A percentile compares a stretch with the other conserved stretches of the same genome.
phyloP scores from a whole-genome alignment of 2,888 invertebrate genomes.

The Chrysina gloriosa region DNA sequence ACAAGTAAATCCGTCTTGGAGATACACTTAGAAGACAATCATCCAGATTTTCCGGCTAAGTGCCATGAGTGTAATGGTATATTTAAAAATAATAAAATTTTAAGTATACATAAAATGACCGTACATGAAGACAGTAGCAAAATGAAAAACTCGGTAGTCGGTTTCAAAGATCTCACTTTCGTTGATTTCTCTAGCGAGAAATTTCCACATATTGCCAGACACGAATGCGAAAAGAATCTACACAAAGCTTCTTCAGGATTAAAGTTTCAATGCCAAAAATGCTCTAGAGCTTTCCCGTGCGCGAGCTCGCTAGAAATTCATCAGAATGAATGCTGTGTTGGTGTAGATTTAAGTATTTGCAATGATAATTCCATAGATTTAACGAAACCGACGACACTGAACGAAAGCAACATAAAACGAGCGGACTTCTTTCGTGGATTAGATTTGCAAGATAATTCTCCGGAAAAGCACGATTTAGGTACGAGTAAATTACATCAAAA shows the following conservation, averaged over 20 bases:
- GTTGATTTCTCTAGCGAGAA: conserved; percentile 85
- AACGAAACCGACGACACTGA: conserved; percentile 54
- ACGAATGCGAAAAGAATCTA: conserved; percentile 76
- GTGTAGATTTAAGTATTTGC: conserved; percentile 58
- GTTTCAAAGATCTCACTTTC: conserved; percentile 79
- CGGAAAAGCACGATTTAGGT: conserved; percentile 51
- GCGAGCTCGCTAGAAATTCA: conserved; percentile 77
- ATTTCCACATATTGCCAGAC: conserved; percentile 81
- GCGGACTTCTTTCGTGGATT: conserved; percentile 86
- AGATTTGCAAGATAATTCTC: conserved; percentile 79
- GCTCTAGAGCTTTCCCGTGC: conserved; percentile 78
- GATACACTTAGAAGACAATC: conserved; percentile 74
- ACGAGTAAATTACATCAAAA: conserved; percentile 56
- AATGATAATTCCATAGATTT: conserved; percentile 57
- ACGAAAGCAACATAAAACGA: conserved; percentile 73
- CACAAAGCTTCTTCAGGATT: conserved; percentile 70
- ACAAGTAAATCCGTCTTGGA: conserved; percentile 70
- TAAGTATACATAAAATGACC: conserved; percentile 77
- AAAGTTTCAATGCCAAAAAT: conserved; percentile 77
- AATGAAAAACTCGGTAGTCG: conserved; percentile 68
- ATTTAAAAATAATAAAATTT: conserved; percentile 79
- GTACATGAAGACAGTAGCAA: conserved; percentile 66
- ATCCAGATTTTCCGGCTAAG: conserved; percentile 75
- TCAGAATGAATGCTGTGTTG: conserved; percentile 67
- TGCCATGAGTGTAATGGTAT: conserved; percentile 75